Conservation (phyloP, 2,113 vertebrate genomes). For the Cottus gobio region DNA sequence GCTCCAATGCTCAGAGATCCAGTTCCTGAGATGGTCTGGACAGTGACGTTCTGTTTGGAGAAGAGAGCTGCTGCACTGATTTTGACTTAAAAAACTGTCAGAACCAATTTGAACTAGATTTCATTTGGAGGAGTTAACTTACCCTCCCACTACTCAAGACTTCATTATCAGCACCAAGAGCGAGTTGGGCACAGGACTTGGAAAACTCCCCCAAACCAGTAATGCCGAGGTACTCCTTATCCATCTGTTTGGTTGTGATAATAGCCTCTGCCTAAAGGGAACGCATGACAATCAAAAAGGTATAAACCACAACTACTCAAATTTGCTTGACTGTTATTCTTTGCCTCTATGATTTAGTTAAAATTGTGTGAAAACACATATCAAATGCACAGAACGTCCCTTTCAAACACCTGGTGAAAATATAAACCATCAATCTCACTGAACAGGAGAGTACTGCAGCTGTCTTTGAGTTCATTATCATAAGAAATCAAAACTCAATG, state of each 20-base stretch:
- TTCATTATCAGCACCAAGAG: slow-evolving; percentile 88
- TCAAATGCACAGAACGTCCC: neutral
- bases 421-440: neutral
- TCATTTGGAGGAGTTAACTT: slow-evolving; percentile 62
- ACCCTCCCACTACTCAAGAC: slow-evolving; percentile 92
- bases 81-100: slow-evolving; percentile 3
- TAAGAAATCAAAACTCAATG: neutral
- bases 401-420: neutral
- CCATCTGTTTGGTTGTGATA: slow-evolving; percentile 90
- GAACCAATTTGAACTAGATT: neutral
- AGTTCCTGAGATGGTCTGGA: slow-evolving; percentile 97
- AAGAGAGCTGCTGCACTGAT: slow-evolving; percentile 10
- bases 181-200: slow-evolving; percentile 89
- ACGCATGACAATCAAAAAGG: neutral
- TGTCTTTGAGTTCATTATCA: neutral
- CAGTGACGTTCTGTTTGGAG: slow-evolving; percentile 87
- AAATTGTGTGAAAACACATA: neutral
- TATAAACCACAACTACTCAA: neutral
- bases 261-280: slow-evolving; percentile 87
- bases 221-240: slow-evolving; percentile 94
- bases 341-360: neutral
- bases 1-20: slow-evolving; percentile 94
- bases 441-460: too few relatives aligned
- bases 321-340: neutral
- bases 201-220: slow-evolving; percentile 88